Evolutionary conservation across 2,797 vertebrate genomes (phyloP).

Genomic region (Podargus strigoides): DNA sequence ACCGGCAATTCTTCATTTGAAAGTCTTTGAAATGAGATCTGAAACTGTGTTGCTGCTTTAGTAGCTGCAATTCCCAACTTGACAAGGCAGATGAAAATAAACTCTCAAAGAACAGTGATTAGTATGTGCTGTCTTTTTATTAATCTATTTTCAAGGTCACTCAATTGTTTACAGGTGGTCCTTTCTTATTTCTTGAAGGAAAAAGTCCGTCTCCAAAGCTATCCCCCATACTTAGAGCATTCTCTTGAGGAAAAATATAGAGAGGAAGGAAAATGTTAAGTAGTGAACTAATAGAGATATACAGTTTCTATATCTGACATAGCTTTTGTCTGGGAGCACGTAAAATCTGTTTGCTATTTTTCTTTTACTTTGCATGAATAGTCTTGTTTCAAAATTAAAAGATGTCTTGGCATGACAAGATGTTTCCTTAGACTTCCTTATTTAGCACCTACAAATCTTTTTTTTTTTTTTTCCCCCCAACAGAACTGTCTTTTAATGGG

Average conservation of each 20-base stretch:
- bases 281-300: not conserved
- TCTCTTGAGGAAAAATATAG: not conserved
- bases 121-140: not conserved
- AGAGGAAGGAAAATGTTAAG: not conserved
- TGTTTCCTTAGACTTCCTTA: not conserved
- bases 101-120: not conserved
- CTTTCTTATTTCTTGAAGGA: not conserved
- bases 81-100: constrained; percentile 1
- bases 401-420: not conserved
- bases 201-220: not conserved
- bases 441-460: not conserved
- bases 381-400: not conserved
- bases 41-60: not conserved
- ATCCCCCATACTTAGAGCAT: accelerated
- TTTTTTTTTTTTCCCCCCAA: not conserved
- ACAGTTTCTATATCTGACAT: not conserved
- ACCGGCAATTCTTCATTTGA: not conserved
- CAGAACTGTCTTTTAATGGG: not conserved
- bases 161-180: not conserved
- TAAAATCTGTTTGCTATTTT: not conserved
- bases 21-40: constrained; percentile 29
- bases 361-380: not conserved
- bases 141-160: not conserved
- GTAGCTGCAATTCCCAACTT: not conserved
- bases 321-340: not conserved